Conservation (phyloP, 2,797 vertebrate genomes). For the Cyprinella venusta region DNA sequence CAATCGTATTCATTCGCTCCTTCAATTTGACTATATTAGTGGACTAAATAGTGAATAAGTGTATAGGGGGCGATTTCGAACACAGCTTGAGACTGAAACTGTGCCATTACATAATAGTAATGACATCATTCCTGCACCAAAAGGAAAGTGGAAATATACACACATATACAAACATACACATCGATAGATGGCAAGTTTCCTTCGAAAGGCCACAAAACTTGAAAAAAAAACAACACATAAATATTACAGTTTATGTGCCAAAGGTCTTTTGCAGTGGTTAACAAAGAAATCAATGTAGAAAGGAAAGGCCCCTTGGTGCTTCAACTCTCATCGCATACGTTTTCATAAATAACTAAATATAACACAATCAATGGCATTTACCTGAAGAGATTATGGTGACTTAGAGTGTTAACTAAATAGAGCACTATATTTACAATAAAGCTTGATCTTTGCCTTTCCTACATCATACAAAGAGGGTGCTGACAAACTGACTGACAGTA, state of each 20-base stretch:
- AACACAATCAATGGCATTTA: slow-evolving; percentile 76
- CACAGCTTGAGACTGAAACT: background rate
- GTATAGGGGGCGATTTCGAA: background rate
- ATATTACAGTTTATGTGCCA: slow-evolving; percentile 54
- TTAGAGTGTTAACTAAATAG: slow-evolving; percentile 70
- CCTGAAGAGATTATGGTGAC: slow-evolving; percentile 79
- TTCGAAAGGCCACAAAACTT: background rate
- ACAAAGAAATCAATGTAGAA: slow-evolving; percentile 30
- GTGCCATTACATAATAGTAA: background rate
- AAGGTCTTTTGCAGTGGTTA: slow-evolving; percentile 44
- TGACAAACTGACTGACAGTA: slow-evolving; percentile 56
- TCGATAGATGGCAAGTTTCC: background rate
- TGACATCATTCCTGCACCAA: background rate
- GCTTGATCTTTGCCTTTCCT: slow-evolving; percentile 60
- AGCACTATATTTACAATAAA: slow-evolving; percentile 81
- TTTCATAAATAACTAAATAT: slow-evolving; percentile 80
- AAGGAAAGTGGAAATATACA: background rate
- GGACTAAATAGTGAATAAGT: background rate
- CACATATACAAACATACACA: background rate
- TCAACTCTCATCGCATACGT: slow-evolving; percentile 73
- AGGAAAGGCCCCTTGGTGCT: slow-evolving; percentile 61
- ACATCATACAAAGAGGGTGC: slow-evolving; percentile 53
- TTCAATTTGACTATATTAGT: background rate
- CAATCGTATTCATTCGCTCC: background rate
- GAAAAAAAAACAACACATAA: slow-evolving; percentile 3